Percentiles rank a stretch among this genome's conserved stretches.
These are phyloP conservation scores for Onychomys leucogaster DNA, from an alignment of 2,797 vertebrate genomes.

Conservation along the genomic window DNA sequence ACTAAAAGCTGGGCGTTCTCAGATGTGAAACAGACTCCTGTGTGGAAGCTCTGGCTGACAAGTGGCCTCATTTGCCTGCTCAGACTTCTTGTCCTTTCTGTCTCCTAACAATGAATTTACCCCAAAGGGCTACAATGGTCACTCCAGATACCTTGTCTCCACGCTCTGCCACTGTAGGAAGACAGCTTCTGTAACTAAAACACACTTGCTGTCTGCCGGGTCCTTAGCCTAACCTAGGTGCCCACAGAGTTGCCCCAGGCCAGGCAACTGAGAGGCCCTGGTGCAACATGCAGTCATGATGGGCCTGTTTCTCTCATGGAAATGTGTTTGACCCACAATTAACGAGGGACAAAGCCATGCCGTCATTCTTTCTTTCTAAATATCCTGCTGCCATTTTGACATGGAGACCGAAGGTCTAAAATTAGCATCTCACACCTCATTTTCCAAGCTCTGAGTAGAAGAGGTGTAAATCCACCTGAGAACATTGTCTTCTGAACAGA, in stretches of 20 bases:
- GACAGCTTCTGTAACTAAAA: background rate
- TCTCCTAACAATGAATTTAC: background rate
- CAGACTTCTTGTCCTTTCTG: background rate
- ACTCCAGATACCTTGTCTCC: background rate
- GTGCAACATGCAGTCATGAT: background rate
- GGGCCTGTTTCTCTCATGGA: background rate
- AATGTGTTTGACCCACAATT: background rate
- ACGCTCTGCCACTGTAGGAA: rapidly evolving
- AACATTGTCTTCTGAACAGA: slow-evolving; percentile 72
- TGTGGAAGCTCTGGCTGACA: background rate
- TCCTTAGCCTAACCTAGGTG: background rate
- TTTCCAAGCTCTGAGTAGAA: slow-evolving; percentile 34
- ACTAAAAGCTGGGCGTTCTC: background rate
- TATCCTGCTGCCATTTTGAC: slow-evolving; percentile 33
- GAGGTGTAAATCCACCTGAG: slow-evolving; percentile 63
- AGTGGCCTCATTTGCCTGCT: background rate
- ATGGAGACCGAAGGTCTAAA: slow-evolving; percentile 73
- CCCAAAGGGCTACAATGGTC: background rate
- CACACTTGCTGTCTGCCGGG: background rate
- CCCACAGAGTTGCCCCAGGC: no score
- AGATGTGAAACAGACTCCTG: background rate
- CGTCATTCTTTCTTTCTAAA: background rate
- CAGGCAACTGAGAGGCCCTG: background rate
- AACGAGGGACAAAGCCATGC: background rate
- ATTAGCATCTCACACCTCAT: slow-evolving; percentile 73